Conservation (phyloP, 2,113 vertebrate species). For the Trichechus manatus region DNA sequence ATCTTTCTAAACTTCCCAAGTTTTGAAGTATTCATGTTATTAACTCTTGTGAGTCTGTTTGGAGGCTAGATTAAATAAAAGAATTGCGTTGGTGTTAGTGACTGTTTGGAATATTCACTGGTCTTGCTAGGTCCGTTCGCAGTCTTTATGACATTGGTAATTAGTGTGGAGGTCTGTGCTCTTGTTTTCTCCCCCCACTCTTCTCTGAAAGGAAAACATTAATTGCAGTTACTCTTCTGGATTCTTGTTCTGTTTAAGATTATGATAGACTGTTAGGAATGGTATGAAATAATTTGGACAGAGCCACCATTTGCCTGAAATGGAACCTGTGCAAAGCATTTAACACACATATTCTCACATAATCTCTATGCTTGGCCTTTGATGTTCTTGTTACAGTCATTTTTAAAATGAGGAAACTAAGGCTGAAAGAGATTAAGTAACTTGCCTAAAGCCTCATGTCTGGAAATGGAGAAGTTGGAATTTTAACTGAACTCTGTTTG, state of each 20-base stretch:
- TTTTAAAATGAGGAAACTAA: constrained; percentile 26
- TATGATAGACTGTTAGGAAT: background rate
- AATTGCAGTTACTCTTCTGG: background rate
- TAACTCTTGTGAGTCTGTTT: constrained; percentile 29
- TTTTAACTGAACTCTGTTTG: constrained; percentile 10
- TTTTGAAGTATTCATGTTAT: background rate
- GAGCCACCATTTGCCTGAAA: background rate
- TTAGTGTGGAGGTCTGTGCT: background rate
- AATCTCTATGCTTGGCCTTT: background rate
- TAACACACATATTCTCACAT: background rate
- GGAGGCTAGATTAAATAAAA: background rate
- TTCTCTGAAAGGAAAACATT: background rate
- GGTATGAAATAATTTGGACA: background rate
- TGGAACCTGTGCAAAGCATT: background rate
- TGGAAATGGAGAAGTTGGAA: background rate
- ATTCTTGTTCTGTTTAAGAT: constrained; percentile 10
- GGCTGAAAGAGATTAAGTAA: background rate
- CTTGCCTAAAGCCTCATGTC: background rate
- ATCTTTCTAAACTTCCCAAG: background rate
- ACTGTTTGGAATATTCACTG: background rate
- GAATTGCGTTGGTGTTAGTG: background rate
- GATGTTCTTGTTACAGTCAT: background rate
- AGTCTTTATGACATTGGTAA: background rate
- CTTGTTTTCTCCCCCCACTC: background rate
- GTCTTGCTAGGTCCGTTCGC: background rate